phyloP scores from a whole-genome alignment of 1,140 invertebrate genomes.

The Heterodera carotae region DNA sequence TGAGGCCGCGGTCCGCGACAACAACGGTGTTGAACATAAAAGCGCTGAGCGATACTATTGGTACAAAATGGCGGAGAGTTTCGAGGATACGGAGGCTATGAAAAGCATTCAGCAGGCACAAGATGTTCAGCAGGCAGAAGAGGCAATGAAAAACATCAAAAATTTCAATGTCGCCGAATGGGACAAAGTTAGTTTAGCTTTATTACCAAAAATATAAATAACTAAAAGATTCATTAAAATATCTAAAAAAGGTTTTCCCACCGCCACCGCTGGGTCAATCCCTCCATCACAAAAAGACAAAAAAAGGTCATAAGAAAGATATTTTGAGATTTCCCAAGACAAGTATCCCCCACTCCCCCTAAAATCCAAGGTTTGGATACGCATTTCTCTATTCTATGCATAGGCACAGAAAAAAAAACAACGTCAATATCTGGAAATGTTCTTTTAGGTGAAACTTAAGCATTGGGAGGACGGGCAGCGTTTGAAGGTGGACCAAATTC shows the following conservation, averaged over 20 bases:
- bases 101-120: constrained; percentile 52
- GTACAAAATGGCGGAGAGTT: constrained; percentile 62
- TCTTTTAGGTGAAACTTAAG: constrained; percentile 49
- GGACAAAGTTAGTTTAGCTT: constrained; percentile 47
- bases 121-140: constrained; percentile 49
- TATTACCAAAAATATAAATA: too few relatives aligned
- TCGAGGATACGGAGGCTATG: constrained; percentile 52
- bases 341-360: too few relatives aligned
- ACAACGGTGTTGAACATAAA: constrained; percentile 56
- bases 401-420: too few relatives aligned
- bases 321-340: too few relatives aligned
- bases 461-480: constrained; percentile 54
- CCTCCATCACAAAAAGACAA: too few relatives aligned
- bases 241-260: too few relatives aligned
- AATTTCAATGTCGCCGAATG: constrained; percentile 51
- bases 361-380: too few relatives aligned
- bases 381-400: too few relatives aligned
- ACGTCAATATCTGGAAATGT: too few relatives aligned
- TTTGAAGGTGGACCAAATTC: constrained; percentile 52
- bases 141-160: constrained; percentile 54
- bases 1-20: constrained; percentile 48
- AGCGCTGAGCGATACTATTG: constrained; percentile 60
- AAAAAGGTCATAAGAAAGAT: too few relatives aligned
- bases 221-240: too few relatives aligned
- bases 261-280: too few relatives aligned